These are phyloP conservation scores for Uloborus diversus DNA, from an alignment of 1,140 invertebrate species.

Conservation along the genomic window DNA sequence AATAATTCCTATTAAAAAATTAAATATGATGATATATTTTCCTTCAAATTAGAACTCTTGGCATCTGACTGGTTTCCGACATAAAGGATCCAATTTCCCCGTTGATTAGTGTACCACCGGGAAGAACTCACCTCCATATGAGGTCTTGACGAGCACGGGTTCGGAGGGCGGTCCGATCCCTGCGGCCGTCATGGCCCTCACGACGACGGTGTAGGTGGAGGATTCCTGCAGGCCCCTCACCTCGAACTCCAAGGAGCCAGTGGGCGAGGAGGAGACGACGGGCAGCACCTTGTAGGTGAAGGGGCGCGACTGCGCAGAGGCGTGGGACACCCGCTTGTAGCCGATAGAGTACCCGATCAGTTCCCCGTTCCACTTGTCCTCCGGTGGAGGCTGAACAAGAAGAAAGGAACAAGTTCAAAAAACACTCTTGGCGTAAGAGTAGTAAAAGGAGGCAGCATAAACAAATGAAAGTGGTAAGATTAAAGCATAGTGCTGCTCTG, in stretches of 20 bases:
- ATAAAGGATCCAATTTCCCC: no score
- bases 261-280: neutral
- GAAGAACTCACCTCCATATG: slow-evolving; percentile 73
- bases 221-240: slow-evolving; percentile 74
- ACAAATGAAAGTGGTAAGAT: no score
- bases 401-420: neutral
- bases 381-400: slow-evolving; percentile 76
- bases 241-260: slow-evolving; percentile 10
- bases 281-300: slow-evolving; percentile 66
- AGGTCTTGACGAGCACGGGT: slow-evolving; percentile 87
- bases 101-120: no score
- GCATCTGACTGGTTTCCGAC: no score
- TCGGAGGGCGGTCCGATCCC: slow-evolving; percentile 89
- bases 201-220: slow-evolving; percentile 92
- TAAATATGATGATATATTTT: no score
- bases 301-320: slow-evolving; percentile 86
- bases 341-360: slow-evolving; percentile 84
- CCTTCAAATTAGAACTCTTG: no score
- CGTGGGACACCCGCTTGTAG: slow-evolving; percentile 79
- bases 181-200: slow-evolving; percentile 93
- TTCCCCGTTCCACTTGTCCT: slow-evolving; percentile 91
- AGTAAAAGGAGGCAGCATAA: no score
- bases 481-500: no score
- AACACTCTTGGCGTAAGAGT: no score
- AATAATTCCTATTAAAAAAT: no score